These are phyloP conservation scores for Torymus texanus DNA, from an alignment of 2,888 invertebrate genomes.

Conservation along the genomic window DNA sequence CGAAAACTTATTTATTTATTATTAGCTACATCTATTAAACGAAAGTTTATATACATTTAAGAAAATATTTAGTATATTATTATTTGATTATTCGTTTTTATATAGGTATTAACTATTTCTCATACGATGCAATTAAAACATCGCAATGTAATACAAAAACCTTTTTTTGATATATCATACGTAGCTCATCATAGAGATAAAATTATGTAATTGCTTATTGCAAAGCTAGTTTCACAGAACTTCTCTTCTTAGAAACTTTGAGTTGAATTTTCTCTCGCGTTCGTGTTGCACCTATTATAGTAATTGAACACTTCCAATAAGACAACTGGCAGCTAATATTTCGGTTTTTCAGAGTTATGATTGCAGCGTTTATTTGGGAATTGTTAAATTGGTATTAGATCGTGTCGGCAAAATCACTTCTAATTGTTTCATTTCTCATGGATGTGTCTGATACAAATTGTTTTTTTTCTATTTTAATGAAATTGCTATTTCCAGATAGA, in stretches of 20 bases:
- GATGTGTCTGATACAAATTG: too few species aligned
- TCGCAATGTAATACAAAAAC: too few species aligned
- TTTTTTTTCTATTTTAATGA: too few species aligned
- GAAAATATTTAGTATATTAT: too few species aligned
- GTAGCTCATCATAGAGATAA: not conserved
- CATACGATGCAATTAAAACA: too few species aligned
- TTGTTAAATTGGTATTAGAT: conserved; percentile 16
- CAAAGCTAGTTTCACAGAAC: conserved; percentile 9
- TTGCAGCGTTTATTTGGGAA: conserved; percentile 30
- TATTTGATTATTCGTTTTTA: too few species aligned
- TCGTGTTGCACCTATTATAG: conserved; percentile 26
- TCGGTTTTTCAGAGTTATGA: conserved; percentile 33
- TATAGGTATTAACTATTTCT: too few species aligned
- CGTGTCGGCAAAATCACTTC: not conserved
- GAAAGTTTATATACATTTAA: too few species aligned
- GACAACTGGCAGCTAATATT: conserved; percentile 28
- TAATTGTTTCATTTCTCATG: conserved; percentile 14
- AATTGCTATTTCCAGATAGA: too few species aligned
- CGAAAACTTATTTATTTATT: too few species aligned
- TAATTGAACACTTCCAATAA: conserved; percentile 42
- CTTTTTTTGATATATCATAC: too few species aligned
- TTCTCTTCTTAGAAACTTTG: conserved; percentile 22
- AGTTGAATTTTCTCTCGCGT: not conserved
- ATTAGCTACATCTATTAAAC: too few species aligned
- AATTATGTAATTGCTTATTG: not conserved